Evolutionary conservation across 2,113 vertebrate genomes (phyloP), one percentile per base, ranked within the genome.

Genomic region (Nyctereutes procyonoides): DNA sequence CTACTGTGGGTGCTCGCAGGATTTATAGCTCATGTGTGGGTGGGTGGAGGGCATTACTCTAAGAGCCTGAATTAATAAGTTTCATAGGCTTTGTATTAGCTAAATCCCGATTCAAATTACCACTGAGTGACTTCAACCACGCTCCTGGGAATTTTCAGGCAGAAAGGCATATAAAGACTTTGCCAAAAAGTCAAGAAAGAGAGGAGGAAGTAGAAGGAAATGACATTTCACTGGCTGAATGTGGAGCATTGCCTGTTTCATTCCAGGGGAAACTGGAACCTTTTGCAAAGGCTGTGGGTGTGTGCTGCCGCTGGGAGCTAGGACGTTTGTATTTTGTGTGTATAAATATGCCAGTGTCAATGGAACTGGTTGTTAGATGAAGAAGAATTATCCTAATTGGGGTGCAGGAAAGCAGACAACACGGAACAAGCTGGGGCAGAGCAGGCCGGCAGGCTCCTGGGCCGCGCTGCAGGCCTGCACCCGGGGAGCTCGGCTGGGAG

Each of bases 121-220:
- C 97, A 98, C 88, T 95, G 84, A 98, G 88, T 92, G 98, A 98
- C 97, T 95, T 98, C 94, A 98, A 92, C 67, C 97, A 98, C 60
- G 79, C 95, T 98, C 95, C 93, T 96, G 79, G 89, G 96, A 97
- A 38, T 97, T 98, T 10, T 8, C 56, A 98, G 80, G 83, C 94
- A 94, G 88, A 96, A 94, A 98, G 97, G 96, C 79, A 97, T 97
- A 97, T 95, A 7, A 5, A 96, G 89, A 87, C 83, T 89, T 73
- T 35, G 80, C 83, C 88, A 96, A 97, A 97, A 96, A 55, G 35
- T 60, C 79, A 80, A 53, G 77, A 79, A 84, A 79, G 56, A 63
- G 55, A 65, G 12, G 53, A 43, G 4, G 11, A 53, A n/a, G 30
- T 32, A 74, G 48, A 65, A 93, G 74, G 80, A 97, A 96, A 87